Evolutionary conservation across 1,140 invertebrate genomes (phyloP).

Genomic region (Lamellibrachia luymesi): DNA sequence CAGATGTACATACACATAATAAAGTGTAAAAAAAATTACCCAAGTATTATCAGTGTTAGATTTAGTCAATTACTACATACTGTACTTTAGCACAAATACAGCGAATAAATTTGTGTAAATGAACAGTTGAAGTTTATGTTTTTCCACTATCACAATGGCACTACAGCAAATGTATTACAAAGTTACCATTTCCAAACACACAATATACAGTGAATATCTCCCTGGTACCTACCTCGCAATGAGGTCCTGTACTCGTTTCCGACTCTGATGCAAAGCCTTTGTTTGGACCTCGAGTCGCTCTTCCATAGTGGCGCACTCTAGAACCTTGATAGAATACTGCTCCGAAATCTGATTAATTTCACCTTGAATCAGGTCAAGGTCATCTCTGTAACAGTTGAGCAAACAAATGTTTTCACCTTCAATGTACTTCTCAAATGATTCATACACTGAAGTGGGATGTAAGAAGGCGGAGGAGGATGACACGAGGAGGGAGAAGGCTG

Average conservation of each 20-base stretch:
- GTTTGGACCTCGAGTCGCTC: constrained; percentile 71
- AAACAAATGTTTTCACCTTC: background rate
- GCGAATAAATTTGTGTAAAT: too few relatives aligned
- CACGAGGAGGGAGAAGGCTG: too few relatives aligned
- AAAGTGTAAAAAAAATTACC: too few relatives aligned
- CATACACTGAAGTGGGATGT: too few relatives aligned
- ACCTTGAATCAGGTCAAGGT: constrained; percentile 79
- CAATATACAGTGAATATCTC: background rate
- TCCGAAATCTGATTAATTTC: constrained; percentile 85
- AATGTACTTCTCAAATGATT: too few relatives aligned
- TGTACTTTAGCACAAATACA: too few relatives aligned
- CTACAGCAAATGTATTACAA: background rate
- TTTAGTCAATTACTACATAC: too few relatives aligned
- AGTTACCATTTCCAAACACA: background rate
- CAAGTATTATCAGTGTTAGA: too few relatives aligned
- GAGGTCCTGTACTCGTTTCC: constrained; percentile 24
- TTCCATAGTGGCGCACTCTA: constrained; percentile 82
- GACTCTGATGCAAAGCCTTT: constrained; percentile 24
- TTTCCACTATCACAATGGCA: background rate
- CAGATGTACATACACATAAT: background rate
- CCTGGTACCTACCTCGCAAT: constrained; percentile 15
- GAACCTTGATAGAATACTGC: constrained; percentile 87
- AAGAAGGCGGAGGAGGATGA: too few relatives aligned
- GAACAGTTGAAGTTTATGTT: background rate
- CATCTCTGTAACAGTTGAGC: constrained; percentile 62